These are phyloP conservation scores for Pungitius pungitius DNA, from an alignment of 2,113 vertebrate species.

Conservation along the genomic window DNA sequence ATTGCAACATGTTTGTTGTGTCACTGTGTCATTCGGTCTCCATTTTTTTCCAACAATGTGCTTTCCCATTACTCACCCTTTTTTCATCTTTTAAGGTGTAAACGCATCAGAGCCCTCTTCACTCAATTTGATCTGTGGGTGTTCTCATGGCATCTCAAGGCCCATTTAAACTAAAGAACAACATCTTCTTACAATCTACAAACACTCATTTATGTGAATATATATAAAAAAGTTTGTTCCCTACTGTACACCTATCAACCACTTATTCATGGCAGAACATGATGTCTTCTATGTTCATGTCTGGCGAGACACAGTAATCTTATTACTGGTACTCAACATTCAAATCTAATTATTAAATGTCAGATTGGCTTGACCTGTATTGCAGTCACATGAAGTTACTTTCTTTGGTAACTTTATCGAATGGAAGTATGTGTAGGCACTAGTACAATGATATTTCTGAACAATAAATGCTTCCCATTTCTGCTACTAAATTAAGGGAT, in stretches of 20 bases:
- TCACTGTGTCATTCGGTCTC: background rate
- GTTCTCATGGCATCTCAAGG: constrained; percentile 18
- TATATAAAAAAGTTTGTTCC: background rate
- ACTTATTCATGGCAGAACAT: constrained; percentile 24
- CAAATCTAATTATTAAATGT: constrained; percentile 20
- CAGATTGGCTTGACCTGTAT: background rate
- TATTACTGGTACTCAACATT: constrained; percentile 30
- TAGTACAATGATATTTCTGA: background rate
- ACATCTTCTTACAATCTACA: background rate
- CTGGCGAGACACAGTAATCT: constrained; percentile 23
- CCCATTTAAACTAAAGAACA: background rate
- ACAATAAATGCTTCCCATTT: background rate
- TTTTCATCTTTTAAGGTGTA: constrained; percentile 17
- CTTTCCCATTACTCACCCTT: background rate
- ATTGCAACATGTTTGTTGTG: background rate
- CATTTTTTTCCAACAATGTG: background rate
- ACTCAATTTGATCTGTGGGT: constrained; percentile 31
- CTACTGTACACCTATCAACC: background rate
- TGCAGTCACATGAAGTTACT: background rate
- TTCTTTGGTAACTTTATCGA: background rate
- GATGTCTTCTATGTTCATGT: constrained; percentile 48
- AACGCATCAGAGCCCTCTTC: constrained; percentile 6
- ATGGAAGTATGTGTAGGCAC: background rate
- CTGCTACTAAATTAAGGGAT: background rate
- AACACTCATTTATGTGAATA: background rate